Evolutionary conservation across 2,797 vertebrate species (phyloP), one percentile per base, ranked within the genome.

Genomic region (Limosa lapponica): DNA sequence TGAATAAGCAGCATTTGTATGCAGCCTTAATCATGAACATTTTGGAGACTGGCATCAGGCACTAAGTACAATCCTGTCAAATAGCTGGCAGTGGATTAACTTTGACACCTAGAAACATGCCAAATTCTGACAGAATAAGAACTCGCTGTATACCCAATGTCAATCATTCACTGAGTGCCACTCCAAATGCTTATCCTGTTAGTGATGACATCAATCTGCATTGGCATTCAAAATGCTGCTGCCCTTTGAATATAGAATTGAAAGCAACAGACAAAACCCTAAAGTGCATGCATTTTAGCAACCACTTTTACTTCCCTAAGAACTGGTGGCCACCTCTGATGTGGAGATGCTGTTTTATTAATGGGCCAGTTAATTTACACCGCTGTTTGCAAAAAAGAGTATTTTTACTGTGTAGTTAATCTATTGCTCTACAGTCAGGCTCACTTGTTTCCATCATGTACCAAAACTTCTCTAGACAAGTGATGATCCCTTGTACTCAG

Each of bases 41-140:
- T 97, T 96, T 95, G 93, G 91, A 90, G 89, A 95, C 82, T 95
- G 88, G 80, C 95, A 97, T 94, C 92, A 62, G 6, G 57, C 88
- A 83, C 94, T 94, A 95, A 97, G 80, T 94, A 91, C 94, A 83
- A 91, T 87, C 82, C 74, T 95, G 97, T 97, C 97, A 97, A 94
- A 97, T 95, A 96, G 73, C 91, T 96, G 96, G 97, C 95, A 96
- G 95, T 97, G 95, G 97, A 97, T 97, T 97, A 97, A 96, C 92
- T 93, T 43, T 96, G 97, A 97, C 97, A 97, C 80, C 90, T 94
- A 97, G 89, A 96, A 96, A 97, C 96, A 97, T 48, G 95, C 96
- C 96, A 96, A 2, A 96, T 95, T 95, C 91, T 96, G 94, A 96
- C 95, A 97, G 96, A 97, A 90, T 97, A 96, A 97, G 95, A 97